Base-by-base conservation (phyloP, 2,113 vertebrate species). In the Turdus rufiventris region DNA sequence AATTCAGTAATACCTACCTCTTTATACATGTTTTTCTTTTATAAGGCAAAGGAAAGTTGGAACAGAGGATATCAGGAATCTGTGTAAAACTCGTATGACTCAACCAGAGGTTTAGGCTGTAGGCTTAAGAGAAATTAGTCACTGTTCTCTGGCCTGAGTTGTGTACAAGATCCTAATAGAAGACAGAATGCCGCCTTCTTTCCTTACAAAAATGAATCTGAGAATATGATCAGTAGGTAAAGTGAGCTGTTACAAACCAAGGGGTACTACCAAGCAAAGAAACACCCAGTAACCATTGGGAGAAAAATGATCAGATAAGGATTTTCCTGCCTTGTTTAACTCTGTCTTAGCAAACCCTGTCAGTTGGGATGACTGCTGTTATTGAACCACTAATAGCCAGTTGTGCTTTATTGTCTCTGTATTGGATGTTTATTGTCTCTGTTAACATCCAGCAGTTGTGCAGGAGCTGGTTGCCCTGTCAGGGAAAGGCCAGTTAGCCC, bases 381-480 rank as follows among this genome's bases (percentile, higher is more conserved):
- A 83, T 89, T 92, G 87, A 82, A 65, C 43, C 75, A 83, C 53
- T 77, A 95, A 89, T 33, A 76, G 54, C 63, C 91, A 81, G 48
- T 72, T 95, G 94, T 80, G 72, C 57, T 93, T 93, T 85, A 84
- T 62, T 77, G 28, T 67, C 74, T 72, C 67, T 3, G 8, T 78
- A 10, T 45, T 19, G 18, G 43, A 45, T 45, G 43, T 92, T 94
- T 85, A 84, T 62, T 78, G 31, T 68, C 76, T 74, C 68, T 3
- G 8, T 77, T 81, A 91, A 47, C 71, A 38, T 68, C 47, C 47
- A 71, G 23, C 34, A 82, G 73, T 26, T 73, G 38, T 48, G n/a
- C 33, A 75, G 65, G 84, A 68, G 70, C 67, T 67, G 58, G 53
- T 65, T 66, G 1, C 66, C 21, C 40, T 78, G 53, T 8, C 63